Conservation (phyloP, 2,888 invertebrate species). For the Platycheirus rosarum region DNA sequence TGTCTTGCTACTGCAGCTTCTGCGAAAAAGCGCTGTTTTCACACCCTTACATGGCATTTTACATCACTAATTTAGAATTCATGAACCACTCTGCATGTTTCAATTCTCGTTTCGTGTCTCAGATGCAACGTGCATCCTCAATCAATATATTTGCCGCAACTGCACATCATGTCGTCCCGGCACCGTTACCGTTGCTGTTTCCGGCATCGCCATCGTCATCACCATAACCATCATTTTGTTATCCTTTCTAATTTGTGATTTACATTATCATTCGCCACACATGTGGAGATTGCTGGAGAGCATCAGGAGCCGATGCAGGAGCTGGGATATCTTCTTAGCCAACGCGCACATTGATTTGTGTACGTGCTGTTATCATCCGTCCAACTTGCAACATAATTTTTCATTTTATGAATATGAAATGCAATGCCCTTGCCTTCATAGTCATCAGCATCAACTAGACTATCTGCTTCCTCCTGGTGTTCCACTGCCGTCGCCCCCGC, state of each 20-base stretch:
- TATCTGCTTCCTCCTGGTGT: slow-evolving; percentile 20
- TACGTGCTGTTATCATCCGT: slow-evolving; percentile 70
- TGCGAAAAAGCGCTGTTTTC: slow-evolving; percentile 15
- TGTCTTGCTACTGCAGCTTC: neutral
- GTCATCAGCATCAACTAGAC: slow-evolving; percentile 22
- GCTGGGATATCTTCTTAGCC: slow-evolving; percentile 40
- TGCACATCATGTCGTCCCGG: slow-evolving; percentile 34
- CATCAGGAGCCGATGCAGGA: neutral
- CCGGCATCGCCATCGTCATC: neutral
- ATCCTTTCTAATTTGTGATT: slow-evolving; percentile 73
- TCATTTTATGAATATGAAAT: slow-evolving; percentile 74
- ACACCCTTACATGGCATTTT: slow-evolving; percentile 20
- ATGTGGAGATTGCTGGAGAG: slow-evolving; percentile 40
- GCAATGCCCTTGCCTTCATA: slow-evolving; percentile 30
- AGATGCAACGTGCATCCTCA: slow-evolving; percentile 39
- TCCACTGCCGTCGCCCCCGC: no score
- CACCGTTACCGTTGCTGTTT: neutral
- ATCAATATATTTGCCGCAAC: slow-evolving; percentile 48
- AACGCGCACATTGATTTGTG: slow-evolving; percentile 65
- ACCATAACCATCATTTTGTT: slow-evolving; percentile 55
- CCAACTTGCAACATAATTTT: slow-evolving; percentile 73
- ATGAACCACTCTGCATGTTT: slow-evolving; percentile 49
- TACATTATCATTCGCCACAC: slow-evolving; percentile 71
- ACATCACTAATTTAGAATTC: slow-evolving; percentile 56
- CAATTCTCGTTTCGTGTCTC: slow-evolving; percentile 21